phyloP scores from a whole-genome alignment of 2,113 vertebrate genomes.

The Gavialis gangeticus region DNA sequence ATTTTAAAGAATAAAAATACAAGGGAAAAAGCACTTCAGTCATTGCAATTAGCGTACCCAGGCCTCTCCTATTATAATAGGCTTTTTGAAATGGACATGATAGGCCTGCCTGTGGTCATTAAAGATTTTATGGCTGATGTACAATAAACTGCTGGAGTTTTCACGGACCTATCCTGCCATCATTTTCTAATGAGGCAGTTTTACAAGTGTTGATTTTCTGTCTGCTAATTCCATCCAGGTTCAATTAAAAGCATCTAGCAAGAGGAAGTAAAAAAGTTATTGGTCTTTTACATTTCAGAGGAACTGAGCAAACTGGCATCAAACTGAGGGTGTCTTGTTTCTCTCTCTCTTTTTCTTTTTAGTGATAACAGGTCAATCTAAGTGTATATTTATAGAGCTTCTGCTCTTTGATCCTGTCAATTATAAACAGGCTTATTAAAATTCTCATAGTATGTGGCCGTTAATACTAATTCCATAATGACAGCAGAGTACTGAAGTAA shows the following conservation, averaged over 20 bases:
- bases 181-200: constrained; percentile 22
- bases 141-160: not conserved
- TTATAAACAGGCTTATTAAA: constrained; percentile 70
- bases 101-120: not conserved
- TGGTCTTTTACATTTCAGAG: not conserved
- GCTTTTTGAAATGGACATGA: fast-evolving
- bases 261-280: constrained; percentile 36
- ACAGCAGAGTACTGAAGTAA: constrained; percentile 67
- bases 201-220: constrained; percentile 56
- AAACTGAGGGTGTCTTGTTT: constrained; percentile 11
- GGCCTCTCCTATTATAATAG: not conserved
- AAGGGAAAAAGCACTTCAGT: not conserved
- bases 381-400: constrained; percentile 41
- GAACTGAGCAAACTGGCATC: constrained; percentile 20
- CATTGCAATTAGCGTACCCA: not conserved
- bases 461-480: constrained; percentile 77
- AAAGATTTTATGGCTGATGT: not conserved
- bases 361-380: constrained; percentile 19
- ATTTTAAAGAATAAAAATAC: fast-evolving
- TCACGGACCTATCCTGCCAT: not conserved
- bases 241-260: constrained; percentile 60
- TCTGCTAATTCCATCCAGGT: constrained; percentile 44
- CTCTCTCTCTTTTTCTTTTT: not conserved
- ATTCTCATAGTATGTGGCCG: constrained; percentile 44
- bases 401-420: constrained; percentile 40